Conservation (phyloP, 2,113 vertebrate genomes). For the Pimephales promelas region DNA sequence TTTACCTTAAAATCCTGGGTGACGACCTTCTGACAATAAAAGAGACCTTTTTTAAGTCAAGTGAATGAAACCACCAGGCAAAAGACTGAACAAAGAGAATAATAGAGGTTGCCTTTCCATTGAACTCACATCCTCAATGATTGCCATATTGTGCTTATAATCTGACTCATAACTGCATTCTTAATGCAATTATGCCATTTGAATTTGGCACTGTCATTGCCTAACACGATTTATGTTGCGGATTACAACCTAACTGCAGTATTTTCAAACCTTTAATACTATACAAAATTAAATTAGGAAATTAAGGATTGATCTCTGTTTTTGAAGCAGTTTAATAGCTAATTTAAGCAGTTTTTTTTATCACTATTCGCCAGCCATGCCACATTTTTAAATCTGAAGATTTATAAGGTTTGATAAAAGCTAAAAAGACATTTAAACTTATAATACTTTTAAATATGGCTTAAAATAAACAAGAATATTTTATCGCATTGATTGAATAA, state of each 20-base stretch:
- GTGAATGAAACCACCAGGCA: constrained; percentile 36
- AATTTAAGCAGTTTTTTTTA: neutral
- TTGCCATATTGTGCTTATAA: neutral
- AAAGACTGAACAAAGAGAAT: constrained; percentile 18
- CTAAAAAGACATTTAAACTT: neutral
- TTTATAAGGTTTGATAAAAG: neutral
- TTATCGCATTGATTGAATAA: neutral
- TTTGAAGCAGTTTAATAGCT: neutral
- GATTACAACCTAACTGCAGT: neutral
- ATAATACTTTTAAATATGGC: neutral
- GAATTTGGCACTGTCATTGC: neutral
- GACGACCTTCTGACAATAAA: neutral
- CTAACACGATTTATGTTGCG: neutral
- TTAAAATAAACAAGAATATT: neutral
- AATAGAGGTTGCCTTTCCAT: neutral
- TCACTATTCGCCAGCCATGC: neutral
- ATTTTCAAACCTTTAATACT: constrained; percentile 54
- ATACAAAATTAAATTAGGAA: constrained; percentile 55
- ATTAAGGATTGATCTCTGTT: neutral
- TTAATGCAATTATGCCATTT: neutral
- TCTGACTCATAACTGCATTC: neutral
- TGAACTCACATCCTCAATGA: constrained; percentile 40
- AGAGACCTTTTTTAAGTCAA: neutral
- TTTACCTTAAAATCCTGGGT: constrained; percentile 48
- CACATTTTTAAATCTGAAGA: neutral